Percentiles rank a stretch among this genome's conserved stretches.
Conservation (phyloP, 2,113 vertebrate species). For the Nestor notabilis region DNA sequence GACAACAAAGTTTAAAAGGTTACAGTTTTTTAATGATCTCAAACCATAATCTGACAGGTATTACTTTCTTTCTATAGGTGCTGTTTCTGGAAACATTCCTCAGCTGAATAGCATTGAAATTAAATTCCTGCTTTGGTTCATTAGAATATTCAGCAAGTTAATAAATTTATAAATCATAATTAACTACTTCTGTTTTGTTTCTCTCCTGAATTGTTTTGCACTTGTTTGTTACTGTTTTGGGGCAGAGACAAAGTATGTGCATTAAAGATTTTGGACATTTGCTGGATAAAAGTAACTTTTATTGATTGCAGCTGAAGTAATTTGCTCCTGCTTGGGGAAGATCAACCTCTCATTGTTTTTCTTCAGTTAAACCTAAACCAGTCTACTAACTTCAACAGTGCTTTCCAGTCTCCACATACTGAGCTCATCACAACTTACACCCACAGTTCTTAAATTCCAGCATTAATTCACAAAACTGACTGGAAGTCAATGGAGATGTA, state of each 20-base stretch:
- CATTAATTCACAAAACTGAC: background rate
- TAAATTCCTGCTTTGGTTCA: slow-evolving; percentile 57
- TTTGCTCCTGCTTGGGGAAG: background rate
- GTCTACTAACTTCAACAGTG: background rate
- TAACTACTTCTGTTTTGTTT: slow-evolving; percentile 56
- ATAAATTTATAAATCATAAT: slow-evolving; percentile 73
- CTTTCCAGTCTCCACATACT: background rate
- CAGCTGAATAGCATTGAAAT: slow-evolving; percentile 47
- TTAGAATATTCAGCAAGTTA: slow-evolving; percentile 67
- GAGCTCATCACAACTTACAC: background rate
- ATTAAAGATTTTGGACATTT: background rate
- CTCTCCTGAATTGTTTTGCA: slow-evolving; percentile 55
- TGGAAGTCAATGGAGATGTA: background rate
- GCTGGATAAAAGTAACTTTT: background rate
- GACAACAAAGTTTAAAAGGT: slow-evolving; percentile 32
- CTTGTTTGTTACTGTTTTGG: background rate
- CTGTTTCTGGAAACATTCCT: slow-evolving; percentile 22
- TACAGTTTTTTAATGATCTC: slow-evolving; percentile 10
- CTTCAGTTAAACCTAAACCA: background rate
- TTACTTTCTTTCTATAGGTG: background rate
- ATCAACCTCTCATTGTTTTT: background rate
- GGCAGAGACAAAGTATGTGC: background rate
- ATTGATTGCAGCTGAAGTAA: background rate
- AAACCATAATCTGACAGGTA: background rate
- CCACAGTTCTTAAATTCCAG: background rate